Conservation (phyloP, 2,888 invertebrate species). For the Flexamia atlantica region DNA sequence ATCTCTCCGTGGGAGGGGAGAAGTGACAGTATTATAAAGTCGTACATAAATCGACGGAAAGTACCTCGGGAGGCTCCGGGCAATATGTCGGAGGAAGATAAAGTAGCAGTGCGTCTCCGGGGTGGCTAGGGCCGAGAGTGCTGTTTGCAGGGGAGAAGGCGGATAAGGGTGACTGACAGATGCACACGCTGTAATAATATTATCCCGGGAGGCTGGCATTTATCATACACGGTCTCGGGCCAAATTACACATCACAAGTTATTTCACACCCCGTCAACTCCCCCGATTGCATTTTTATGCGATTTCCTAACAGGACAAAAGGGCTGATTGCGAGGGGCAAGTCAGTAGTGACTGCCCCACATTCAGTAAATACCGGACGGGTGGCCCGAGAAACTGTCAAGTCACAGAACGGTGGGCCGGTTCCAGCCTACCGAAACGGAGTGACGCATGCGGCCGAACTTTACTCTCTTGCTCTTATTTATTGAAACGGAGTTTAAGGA, state of each 20-base stretch:
- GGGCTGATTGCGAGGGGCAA: conserved; percentile 61
- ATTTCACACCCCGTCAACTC: conserved; percentile 66
- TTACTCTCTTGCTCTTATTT: neutral
- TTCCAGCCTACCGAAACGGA: neutral
- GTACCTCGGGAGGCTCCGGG: conserved; percentile 4
- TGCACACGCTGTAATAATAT: conserved; percentile 53
- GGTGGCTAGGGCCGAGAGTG: conserved; percentile 34
- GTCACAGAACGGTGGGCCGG: too few species aligned
- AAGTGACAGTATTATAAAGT: conserved; percentile 48
- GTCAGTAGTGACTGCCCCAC: neutral
- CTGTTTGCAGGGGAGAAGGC: conserved; percentile 24
- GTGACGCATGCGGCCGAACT: neutral
- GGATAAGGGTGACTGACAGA: conserved; percentile 51
- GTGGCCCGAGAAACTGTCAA: neutral
- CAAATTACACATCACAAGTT: conserved; percentile 63
- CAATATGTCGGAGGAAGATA: conserved; percentile 39
- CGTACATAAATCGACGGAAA: conserved; percentile 34
- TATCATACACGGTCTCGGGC: conserved; percentile 59
- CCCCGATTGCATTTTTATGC: conserved; percentile 66
- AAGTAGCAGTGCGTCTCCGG: conserved; percentile 24
- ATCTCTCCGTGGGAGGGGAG: conserved; percentile 12
- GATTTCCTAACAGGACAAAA: conserved; percentile 63
- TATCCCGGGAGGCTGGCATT: conserved; percentile 60
- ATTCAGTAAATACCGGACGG: neutral
- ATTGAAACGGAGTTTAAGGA: neutral